Conservation (phyloP, 2,888 invertebrate species). For the Drosophila planitibia region DNA sequence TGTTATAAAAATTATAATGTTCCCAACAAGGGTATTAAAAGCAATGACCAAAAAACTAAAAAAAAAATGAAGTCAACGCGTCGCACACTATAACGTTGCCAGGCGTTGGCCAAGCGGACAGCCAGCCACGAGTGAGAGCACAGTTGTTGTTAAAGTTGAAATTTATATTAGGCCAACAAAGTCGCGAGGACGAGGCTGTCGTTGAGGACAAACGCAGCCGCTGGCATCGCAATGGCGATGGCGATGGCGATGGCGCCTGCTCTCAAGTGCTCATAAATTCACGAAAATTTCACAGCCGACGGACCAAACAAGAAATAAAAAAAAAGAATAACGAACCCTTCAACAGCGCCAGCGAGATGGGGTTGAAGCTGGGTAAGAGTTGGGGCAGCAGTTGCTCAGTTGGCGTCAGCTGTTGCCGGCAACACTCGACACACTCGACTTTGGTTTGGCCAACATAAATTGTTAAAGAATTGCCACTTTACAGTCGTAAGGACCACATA, state of each 20-base stretch:
- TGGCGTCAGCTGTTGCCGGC: slow-evolving; percentile 73
- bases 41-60: not conserved
- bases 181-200: slow-evolving; percentile 50
- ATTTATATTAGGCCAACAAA: slow-evolving; percentile 81
- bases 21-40: not conserved
- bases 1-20: not conserved
- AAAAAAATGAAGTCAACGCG: slow-evolving; percentile 44
- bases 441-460: slow-evolving; percentile 80
- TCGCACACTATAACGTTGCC: slow-evolving; percentile 75
- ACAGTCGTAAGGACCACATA: slow-evolving; percentile 79
- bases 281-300: slow-evolving; percentile 80
- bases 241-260: slow-evolving; percentile 70
- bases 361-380: not conserved
- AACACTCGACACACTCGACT: slow-evolving; percentile 54
- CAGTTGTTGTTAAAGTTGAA: slow-evolving; percentile 66
- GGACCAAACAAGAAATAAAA: slow-evolving; percentile 70
- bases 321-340: slow-evolving; percentile 52
- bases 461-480: slow-evolving; percentile 82
- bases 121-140: slow-evolving; percentile 1
- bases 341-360: slow-evolving; percentile 24
- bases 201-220: slow-evolving; percentile 55
- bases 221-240: slow-evolving; percentile 56
- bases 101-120: slow-evolving; percentile 27
- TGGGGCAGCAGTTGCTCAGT: slow-evolving; percentile 15
- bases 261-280: slow-evolving; percentile 83